These are phyloP conservation scores for Agriotes lineatus DNA, from an alignment of 2,888 invertebrate species.

Conservation along the genomic window DNA sequence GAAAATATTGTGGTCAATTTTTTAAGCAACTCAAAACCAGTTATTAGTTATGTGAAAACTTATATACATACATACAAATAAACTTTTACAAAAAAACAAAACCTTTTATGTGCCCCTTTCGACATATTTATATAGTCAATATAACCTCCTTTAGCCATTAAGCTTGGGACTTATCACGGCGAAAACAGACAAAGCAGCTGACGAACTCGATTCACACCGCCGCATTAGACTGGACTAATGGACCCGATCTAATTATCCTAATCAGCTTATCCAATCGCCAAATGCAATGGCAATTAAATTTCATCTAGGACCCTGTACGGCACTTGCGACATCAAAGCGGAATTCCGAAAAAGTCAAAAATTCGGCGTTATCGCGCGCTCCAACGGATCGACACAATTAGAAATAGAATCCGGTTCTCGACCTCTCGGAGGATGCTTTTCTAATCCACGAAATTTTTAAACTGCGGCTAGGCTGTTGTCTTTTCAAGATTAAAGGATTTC, in stretches of 20 bases:
- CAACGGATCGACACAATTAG: slow-evolving; percentile 3
- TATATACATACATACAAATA: too few relatives aligned
- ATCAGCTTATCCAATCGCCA: slow-evolving; percentile 33
- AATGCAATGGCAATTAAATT: slow-evolving; percentile 25
- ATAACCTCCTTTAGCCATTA: too few relatives aligned
- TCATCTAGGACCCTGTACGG: slow-evolving; percentile 7
- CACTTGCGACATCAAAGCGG: neutral
- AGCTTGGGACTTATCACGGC: neutral
- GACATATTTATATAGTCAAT: too few relatives aligned
- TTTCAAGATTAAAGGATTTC: slow-evolving; percentile 19
- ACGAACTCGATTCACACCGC: slow-evolving; percentile 21
- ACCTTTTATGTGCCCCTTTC: too few relatives aligned
- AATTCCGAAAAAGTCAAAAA: neutral
- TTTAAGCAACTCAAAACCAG: too few relatives aligned
- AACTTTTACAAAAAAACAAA: too few relatives aligned
- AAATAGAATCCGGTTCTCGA: slow-evolving; percentile 14
- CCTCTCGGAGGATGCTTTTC: neutral
- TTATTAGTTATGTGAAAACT: too few relatives aligned
- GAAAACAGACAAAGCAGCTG: neutral
- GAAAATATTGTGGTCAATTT: too few relatives aligned
- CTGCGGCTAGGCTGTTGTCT: neutral
- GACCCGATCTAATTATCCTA: slow-evolving; percentile 25
- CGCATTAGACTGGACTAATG: slow-evolving; percentile 24
- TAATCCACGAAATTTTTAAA: slow-evolving; percentile 2
- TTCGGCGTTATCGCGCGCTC: neutral